Percentiles rank a stretch among this genome's conserved stretches.
Evolutionary conservation across 2,797 vertebrate genomes (phyloP).

Genomic region (Myoxocephalus aenaeus): DNA sequence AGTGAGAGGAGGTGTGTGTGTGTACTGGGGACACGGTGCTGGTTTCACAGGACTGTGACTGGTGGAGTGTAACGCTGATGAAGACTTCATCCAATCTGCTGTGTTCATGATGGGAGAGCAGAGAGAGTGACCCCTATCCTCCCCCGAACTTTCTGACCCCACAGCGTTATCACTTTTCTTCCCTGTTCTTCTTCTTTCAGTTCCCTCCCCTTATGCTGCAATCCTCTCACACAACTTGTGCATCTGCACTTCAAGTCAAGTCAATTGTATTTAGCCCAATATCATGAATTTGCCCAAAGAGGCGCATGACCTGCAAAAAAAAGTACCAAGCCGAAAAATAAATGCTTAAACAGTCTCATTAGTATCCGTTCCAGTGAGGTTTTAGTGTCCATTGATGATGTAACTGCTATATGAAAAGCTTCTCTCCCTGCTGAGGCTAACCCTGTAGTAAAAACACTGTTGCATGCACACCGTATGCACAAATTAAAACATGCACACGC

Average conservation of each 20-base stretch:
- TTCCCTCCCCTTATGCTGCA: background rate
- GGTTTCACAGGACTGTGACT: conserved; percentile 77
- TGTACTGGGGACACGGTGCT: conserved; percentile 52
- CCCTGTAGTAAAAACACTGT: conserved; percentile 7
- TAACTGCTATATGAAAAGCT: background rate
- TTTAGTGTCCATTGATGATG: background rate
- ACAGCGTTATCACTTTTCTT: conserved; percentile 17
- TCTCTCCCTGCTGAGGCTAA: conserved; percentile 1
- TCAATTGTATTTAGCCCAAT: background rate
- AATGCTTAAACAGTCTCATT: background rate
- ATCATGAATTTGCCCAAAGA: background rate
- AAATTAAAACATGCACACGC: background rate
- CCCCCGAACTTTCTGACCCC: conserved; percentile 26
- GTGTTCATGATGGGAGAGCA: conserved; percentile 61
- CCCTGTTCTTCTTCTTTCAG: background rate
- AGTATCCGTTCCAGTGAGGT: background rate
- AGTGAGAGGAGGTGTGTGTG: conserved; percentile 36
- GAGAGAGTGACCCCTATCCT: conserved; percentile 59
- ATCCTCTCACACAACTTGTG: background rate
- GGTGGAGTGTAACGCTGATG: conserved; percentile 71
- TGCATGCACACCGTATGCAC: background rate
- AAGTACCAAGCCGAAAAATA: background rate
- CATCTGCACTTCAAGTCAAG: background rate
- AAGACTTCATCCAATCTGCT: conserved; percentile 71
- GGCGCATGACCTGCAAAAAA: background rate